Conservation (phyloP, 2,888 invertebrate species). For the Malacosoma neustria region DNA sequence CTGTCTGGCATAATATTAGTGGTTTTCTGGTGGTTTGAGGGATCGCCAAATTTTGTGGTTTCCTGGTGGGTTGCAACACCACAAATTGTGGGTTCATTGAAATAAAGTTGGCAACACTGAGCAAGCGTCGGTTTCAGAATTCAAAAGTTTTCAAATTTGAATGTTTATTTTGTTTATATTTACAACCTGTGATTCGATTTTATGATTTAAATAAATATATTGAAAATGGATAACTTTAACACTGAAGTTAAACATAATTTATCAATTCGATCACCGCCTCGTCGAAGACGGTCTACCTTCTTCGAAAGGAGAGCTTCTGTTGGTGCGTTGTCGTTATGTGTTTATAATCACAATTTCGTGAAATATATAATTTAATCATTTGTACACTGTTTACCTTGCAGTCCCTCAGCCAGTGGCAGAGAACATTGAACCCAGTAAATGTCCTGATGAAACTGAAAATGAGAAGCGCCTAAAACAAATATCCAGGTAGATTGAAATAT, state of each 20-base stretch:
- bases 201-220: constrained; percentile 6
- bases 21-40: too few species aligned
- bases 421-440: constrained; percentile 21
- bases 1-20: too few species aligned
- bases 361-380: constrained; percentile 1
- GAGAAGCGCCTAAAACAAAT: constrained; percentile 32
- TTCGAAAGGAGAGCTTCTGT: constrained; percentile 58
- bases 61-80: too few species aligned
- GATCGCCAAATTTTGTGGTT: too few species aligned
- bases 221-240: constrained; percentile 43
- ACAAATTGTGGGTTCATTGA: too few species aligned
- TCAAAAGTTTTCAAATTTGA: constrained; percentile 11
- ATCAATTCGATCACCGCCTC: constrained; percentile 50
- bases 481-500: constrained; percentile 22
- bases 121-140: constrained; percentile 23
- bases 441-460: constrained; percentile 20
- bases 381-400: constrained; percentile 22
- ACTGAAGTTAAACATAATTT: constrained; percentile 37
- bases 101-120: too few species aligned
- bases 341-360: neutral
- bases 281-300: constrained; percentile 58
- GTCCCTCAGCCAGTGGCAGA: constrained; percentile 35
- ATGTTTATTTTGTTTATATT: constrained; percentile 16
- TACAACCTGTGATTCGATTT: constrained; percentile 6
- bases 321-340: constrained; percentile 23